Conservation (phyloP, 2,888 invertebrate genomes). For the Calliopum simillimum region DNA sequence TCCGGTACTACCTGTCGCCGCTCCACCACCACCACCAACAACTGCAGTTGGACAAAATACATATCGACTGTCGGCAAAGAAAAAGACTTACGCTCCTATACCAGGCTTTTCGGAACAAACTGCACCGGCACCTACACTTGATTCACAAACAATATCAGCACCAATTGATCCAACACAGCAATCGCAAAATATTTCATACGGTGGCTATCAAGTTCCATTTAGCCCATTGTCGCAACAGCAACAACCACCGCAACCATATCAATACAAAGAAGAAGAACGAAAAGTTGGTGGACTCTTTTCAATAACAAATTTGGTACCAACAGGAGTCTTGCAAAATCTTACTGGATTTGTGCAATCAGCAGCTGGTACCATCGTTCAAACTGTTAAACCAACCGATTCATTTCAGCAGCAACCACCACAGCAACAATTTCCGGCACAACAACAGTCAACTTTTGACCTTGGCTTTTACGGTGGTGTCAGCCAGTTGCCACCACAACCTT, state of each 20-base stretch:
- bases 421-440: conserved; percentile 29
- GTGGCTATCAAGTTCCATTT: conserved; percentile 14
- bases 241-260: neutral
- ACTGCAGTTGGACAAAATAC: conserved; percentile 63
- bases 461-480: conserved; percentile 27
- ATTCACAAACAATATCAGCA: conserved; percentile 15
- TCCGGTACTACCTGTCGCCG: conserved; percentile 45
- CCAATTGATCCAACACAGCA: conserved; percentile 12
- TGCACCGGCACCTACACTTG: conserved; percentile 23
- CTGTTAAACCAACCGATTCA: conserved; percentile 39
- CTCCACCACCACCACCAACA: conserved; percentile 38
- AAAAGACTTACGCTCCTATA: conserved; percentile 81
- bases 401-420: neutral
- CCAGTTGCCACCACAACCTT: conserved; percentile 21
- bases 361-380: conserved; percentile 52
- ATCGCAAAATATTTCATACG: conserved; percentile 3
- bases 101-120: conserved; percentile 72
- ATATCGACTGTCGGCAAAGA: conserved; percentile 77
- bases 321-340: conserved; percentile 63
- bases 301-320: conserved; percentile 59
- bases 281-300: conserved; percentile 59
- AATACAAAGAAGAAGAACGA: conserved; percentile 51
- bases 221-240: neutral
- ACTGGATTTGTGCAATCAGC: conserved; percentile 63
- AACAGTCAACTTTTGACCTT: conserved; percentile 17